A percentile compares a stretch with the other conserved stretches of the same genome.
phyloP scores from a whole-genome alignment of 2,888 invertebrate genomes.

The Euphydryas editha region DNA sequence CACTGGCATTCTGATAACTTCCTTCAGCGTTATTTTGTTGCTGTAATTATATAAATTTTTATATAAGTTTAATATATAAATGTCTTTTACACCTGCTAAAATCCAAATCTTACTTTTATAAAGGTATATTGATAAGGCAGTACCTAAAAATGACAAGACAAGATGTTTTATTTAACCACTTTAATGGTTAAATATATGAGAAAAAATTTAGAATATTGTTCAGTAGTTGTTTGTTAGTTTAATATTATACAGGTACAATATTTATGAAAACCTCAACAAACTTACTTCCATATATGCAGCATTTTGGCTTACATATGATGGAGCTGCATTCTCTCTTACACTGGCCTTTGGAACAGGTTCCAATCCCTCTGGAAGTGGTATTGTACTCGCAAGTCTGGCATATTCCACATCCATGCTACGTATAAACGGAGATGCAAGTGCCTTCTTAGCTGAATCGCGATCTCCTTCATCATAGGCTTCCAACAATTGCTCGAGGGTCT shows the following conservation, averaged over 20 bases:
- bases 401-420: constrained; percentile 97
- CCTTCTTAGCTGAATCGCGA: constrained; percentile 88
- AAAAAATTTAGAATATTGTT: too few species aligned
- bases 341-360: constrained; percentile 82
- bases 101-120: too few species aligned
- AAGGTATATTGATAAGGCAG: too few species aligned
- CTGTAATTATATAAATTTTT: constrained; percentile 9
- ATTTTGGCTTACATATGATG: constrained; percentile 81
- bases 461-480: constrained; percentile 95
- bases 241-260: too few species aligned
- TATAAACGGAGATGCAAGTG: constrained; percentile 92
- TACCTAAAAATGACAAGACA: too few species aligned
- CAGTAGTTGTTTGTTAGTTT: too few species aligned
- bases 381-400: constrained; percentile 79
- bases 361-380: constrained; percentile 65
- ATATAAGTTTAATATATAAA: not conserved
- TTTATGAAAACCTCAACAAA: not conserved
- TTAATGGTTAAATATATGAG: too few species aligned
- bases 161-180: too few species aligned
- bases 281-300: constrained; percentile 34
- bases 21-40: constrained; percentile 5
- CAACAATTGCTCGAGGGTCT: constrained; percentile 90
- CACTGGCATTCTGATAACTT: constrained; percentile 3
- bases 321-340: constrained; percentile 87
- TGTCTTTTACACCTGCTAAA: too few species aligned